phyloP scores from a whole-genome alignment of 2,888 invertebrate genomes.

The Phalera bucephala region DNA sequence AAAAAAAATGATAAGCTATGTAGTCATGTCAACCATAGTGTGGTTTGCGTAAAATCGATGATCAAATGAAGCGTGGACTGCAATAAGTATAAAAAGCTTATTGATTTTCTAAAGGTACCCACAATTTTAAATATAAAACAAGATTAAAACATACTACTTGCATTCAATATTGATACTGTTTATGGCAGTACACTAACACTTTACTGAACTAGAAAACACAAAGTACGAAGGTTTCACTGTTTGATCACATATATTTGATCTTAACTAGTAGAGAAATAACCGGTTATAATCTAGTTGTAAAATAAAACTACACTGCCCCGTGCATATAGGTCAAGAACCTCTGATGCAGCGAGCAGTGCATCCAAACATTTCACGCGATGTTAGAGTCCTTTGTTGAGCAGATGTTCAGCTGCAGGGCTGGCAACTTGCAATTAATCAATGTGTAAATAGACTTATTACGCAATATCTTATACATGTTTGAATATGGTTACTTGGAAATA shows the following conservation, averaged over 20 bases:
- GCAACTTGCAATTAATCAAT: constrained; percentile 2
- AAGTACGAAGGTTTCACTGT: too few species aligned
- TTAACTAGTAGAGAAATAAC: constrained; percentile 22
- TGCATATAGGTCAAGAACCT: constrained; percentile 67
- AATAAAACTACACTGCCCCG: constrained; percentile 44
- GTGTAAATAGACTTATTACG: too few species aligned
- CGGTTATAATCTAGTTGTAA: constrained; percentile 38
- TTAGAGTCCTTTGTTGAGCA: constrained; percentile 33
- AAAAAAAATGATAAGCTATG: too few species aligned
- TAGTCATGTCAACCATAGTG: too few species aligned
- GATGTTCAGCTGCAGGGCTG: constrained; percentile 17
- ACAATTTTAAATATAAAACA: too few species aligned
- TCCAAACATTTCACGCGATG: constrained; percentile 44
- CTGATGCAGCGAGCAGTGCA: constrained; percentile 39
- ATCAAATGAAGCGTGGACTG: constrained; percentile 41
- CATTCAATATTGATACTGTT: too few species aligned
- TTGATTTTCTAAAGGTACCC: constrained; percentile 39
- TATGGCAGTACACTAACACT: too few species aligned
- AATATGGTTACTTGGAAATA: not conserved
- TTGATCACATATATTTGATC: not conserved
- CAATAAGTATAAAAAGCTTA: constrained; percentile 39
- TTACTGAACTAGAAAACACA: too few species aligned
- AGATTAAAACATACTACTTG: too few species aligned
- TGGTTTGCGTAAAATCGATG: constrained; percentile 26
- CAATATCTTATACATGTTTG: not conserved